Evolutionary conservation across 2,888 invertebrate genomes (phyloP).

Genomic region (Drosophila affinis): DNA sequence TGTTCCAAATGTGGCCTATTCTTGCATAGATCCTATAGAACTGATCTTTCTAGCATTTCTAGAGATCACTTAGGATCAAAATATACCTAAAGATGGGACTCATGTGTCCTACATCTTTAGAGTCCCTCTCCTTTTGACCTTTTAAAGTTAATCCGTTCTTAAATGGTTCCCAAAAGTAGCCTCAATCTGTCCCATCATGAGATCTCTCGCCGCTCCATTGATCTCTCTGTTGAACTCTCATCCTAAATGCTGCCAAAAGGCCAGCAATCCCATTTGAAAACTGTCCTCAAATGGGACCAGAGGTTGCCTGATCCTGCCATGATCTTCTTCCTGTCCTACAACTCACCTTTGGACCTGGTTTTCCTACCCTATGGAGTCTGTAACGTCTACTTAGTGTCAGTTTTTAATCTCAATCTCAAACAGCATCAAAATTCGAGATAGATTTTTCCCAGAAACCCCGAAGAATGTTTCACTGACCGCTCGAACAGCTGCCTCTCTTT

Average conservation of each 20-base stretch:
- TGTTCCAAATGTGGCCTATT: too few species aligned
- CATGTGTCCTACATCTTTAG: too few species aligned
- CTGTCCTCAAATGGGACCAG: conserved; percentile 2
- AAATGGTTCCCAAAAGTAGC: neutral
- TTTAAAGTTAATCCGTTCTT: neutral
- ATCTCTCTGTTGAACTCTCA: conserved; percentile 20
- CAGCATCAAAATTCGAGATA: neutral
- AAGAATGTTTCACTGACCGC: conserved; percentile 30
- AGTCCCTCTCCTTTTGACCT: neutral
- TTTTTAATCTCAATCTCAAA: conserved; percentile 22
- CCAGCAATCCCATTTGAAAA: conserved; percentile 25
- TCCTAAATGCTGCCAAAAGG: neutral
- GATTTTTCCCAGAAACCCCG: conserved; percentile 34
- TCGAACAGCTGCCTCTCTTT: conserved; percentile 32
- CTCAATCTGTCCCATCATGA: neutral
- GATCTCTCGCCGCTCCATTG: conserved; percentile 15
- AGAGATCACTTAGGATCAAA: too few species aligned
- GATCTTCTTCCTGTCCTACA: conserved; percentile 2
- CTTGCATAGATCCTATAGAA: too few species aligned
- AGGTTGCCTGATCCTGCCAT: neutral
- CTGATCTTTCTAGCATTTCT: too few species aligned
- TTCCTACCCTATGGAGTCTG: neutral
- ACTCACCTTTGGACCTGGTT: conserved; percentile 3
- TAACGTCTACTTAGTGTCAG: conserved; percentile 26
- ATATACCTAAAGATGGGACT: too few species aligned